Base-by-base conservation (phyloP, 2,888 invertebrate species). In the Zonitis immaculata region DNA sequence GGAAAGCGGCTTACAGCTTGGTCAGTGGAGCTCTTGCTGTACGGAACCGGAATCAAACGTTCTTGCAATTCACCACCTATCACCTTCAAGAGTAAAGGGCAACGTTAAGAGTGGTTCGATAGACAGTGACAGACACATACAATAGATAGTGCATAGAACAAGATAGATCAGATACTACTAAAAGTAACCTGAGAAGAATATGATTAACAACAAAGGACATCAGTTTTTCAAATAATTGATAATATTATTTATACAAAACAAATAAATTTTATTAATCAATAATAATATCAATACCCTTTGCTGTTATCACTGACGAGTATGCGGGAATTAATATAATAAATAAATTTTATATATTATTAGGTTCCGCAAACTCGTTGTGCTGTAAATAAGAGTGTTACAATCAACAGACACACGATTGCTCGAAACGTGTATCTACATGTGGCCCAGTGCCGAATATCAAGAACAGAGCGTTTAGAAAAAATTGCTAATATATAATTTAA, bases 1-100 rank as follows among this genome's bases (percentile, higher is more conserved):
- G 77, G 79, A 82, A 82, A 83, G 84, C 82, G 82, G 89, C 96
- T 96, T 96, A 96, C 96, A 93, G 95, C 95, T 91, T 96, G 96
- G 87, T 96, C 96, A 84, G 95, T 96, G 82, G 95, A 94, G 83
- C 93, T 95, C 91, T 95, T 95, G 94, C 95, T 95, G 91, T 95
- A 95, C 82, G 95, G 96, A 83, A 96, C 95, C 83, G 96, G 95
- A 82, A 96, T 95, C 89, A 96, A 92, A 84, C 95, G 93, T 86
- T 95, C 95, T 89, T 95, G 94, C 86, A 94, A 94, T 87, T 95
- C 95, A 85, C 96, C 96, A 89, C 95, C 95, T 91, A 96, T 96
- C 89, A 96, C 95, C 96, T 96, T 92, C 87, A 91, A 89, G 86
- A 89, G 87, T 86, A 88, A 89, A 88, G 82, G 86, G 84, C 81